Conservation (phyloP, 2,113 vertebrate species). For the Rhinoderma darwinii region DNA sequence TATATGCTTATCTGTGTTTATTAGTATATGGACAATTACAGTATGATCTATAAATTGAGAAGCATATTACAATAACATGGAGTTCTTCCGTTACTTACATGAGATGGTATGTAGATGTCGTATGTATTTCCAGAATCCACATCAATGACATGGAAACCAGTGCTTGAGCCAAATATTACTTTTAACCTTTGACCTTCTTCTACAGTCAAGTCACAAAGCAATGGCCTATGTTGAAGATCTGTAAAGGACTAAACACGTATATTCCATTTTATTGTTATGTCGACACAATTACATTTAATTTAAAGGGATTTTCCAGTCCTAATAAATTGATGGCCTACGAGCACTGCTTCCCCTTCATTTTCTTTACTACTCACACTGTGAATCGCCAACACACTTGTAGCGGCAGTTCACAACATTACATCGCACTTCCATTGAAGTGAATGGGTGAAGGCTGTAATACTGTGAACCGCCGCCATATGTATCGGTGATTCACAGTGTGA, state of each 20-base stretch:
- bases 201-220: slow-evolving; percentile 96
- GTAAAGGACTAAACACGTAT: slow-evolving; percentile 90
- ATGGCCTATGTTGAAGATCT: slow-evolving; percentile 95
- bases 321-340: no score
- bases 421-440: no score
- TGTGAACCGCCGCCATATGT: no score
- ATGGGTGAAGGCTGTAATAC: no score
- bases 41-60: not conserved
- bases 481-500: no score
- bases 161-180: slow-evolving; percentile 97
- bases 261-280: not conserved
- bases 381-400: no score
- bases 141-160: slow-evolving; percentile 98
- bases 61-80: not conserved
- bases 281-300: not conserved
- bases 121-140: slow-evolving; percentile 98
- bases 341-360: no score
- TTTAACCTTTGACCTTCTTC: slow-evolving; percentile 98
- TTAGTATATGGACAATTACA: not conserved
- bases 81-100: slow-evolving; percentile 80
- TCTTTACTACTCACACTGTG: no score
- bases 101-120: slow-evolving; percentile 98
- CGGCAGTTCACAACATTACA: no score
- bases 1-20: not conserved
- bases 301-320: no score